Base-by-base conservation (phyloP, 2,888 invertebrate species). In the Saturnia japonica region DNA sequence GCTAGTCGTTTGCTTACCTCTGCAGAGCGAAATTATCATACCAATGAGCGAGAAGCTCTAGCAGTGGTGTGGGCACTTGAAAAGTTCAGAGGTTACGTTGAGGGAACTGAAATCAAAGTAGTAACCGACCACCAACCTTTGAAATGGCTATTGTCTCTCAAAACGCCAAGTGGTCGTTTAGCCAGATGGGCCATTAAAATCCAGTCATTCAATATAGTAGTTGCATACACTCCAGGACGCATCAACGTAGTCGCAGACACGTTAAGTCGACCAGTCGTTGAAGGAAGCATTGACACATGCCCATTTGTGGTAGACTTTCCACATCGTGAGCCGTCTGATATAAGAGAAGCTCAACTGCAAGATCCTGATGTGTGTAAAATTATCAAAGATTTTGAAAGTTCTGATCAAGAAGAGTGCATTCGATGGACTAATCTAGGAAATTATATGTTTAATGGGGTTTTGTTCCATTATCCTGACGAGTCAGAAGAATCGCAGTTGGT, bases 61-160 rank as follows among this genome's bases (percentile, higher is more conserved):
- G 88, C 0, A 68, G 80, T 19, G 87, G 86, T n/a, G n/a, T n/a
- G n/a, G n/a, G n/a, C n/a, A n/a, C n/a, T n/a, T n/a, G n/a, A n/a
- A n/a, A n/a, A n/a, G 70, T 91, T 88, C 19, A 45, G 68, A 40
- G 25, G 62, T 12, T 70, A 70, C 43, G 8, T 70, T 4, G 69
- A 70, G 12, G 64, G 69, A 11, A 19, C 11, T 9, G n/a, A 40
- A 43, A 42, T 62, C 28, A 64, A 11, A 1, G 28, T 91, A 0
- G 74, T 77, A 14, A 86, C 85, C 0, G 90, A 90, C 75, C 90
- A 90, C 73, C 84, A 84, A 73, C 87, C 90, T 0, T 76, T 94
- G n/a, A 79, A 80, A 69, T 91, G 88, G 85, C 73, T 93, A 7
- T 74, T 86, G 73, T 75, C 77, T 0, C 47, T 89, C 7, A 87